Evolutionary conservation across 2,888 invertebrate genomes (phyloP), one percentile per base, ranked within the genome.

Genomic region (Trichogramma evanescens): DNA sequence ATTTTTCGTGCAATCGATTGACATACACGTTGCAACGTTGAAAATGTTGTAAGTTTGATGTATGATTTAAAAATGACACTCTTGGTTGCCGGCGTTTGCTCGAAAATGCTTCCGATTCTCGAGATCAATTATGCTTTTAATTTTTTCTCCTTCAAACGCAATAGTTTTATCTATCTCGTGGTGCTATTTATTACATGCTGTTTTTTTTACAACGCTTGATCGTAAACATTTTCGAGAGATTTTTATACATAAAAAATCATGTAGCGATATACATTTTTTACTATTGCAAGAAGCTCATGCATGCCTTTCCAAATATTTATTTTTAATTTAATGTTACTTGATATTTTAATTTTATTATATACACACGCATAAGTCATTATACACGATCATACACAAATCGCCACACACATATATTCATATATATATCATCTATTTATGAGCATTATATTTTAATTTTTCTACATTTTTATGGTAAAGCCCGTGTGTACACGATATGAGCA

Each of bases 241-340:
- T 55, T 26, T 26, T 45, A 40, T 41, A 49, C 39, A 54, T 1
- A 26, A 39, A 56, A 10, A 50, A 51, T 58, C 55, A 45, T 61
- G 48, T 49, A 62, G 62, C 55, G 40, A 6, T 44, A 39, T 49
- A 48, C 4, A 40, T 13, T 42, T 44, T 62, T 46, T 55, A 62
- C 54, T 54, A 26, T 26, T 54, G 48, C 10, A 54, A 54, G 54
- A 42, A 54, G 54, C 52, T 26, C 10, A 49, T 63, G 63, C 63
- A 63, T 63, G 63, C 63, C 55, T 59, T 41, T 59, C 53, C 26
- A 26, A 54, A 46, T 5, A 55, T 56, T 52, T 64, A 64, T 50
- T 58, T 13, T 59, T 59, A 53, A 49, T 50, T 52, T 63, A 57
- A 60, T 55, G 41, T 53, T 49, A 55, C 45, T 57, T 5, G 26